These are phyloP conservation scores for Chelonoidis abingdonii DNA, from an alignment of 2,113 vertebrate genomes.

Conservation along the genomic window DNA sequence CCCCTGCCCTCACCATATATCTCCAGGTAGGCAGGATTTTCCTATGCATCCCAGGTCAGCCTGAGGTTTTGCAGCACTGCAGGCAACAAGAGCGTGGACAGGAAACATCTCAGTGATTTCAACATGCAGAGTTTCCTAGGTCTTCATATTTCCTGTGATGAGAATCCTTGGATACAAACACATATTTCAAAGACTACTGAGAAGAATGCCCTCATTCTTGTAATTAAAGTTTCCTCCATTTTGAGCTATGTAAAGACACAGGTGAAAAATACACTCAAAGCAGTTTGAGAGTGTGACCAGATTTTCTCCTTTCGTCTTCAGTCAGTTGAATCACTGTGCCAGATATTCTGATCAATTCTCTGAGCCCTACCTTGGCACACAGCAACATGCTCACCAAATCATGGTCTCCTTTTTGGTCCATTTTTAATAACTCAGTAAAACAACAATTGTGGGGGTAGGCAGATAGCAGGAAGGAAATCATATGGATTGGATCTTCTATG, in stretches of 20 bases:
- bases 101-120: background rate
- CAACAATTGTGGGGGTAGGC: slow-evolving; percentile 45
- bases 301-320: slow-evolving; percentile 4
- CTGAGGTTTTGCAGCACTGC: background rate
- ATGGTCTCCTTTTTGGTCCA: slow-evolving; percentile 24
- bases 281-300: background rate
- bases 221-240: background rate
- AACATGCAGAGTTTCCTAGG: background rate
- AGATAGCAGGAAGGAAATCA: slow-evolving; percentile 43
- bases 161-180: background rate
- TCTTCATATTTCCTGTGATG: background rate
- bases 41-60: background rate
- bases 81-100: background rate
- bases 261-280: rapidly evolving
- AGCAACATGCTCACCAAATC: background rate
- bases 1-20: rapidly evolving
- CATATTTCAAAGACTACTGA: background rate
- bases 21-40: rapidly evolving
- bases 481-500: slow-evolving; percentile 53
- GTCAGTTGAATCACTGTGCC: background rate
- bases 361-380: background rate
- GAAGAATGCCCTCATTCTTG: background rate
- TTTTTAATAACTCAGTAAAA: slow-evolving; percentile 54
- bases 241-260: background rate
- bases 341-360: slow-evolving; percentile 1